Conservation (phyloP, 2,888 invertebrate species). For the Lymantria monacha region DNA sequence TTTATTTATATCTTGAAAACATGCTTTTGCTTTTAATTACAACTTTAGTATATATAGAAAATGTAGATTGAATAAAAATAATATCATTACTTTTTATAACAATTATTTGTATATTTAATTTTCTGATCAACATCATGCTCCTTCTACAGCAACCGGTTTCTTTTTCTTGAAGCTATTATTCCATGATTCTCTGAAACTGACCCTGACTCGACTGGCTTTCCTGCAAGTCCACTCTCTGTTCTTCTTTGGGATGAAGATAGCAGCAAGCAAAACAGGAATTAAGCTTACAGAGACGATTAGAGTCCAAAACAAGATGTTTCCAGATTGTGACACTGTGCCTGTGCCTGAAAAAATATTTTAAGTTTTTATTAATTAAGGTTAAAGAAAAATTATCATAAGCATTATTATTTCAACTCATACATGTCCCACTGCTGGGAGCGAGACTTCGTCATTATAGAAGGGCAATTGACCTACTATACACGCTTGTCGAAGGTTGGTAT, state of each 20-base stretch:
- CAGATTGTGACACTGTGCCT: constrained; percentile 32
- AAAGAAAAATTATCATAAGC: too few relatives aligned
- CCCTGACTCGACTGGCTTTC: constrained; percentile 40
- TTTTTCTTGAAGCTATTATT: constrained; percentile 2
- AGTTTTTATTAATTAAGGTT: background rate
- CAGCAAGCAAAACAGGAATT: constrained; percentile 25
- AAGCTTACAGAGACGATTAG: constrained; percentile 35
- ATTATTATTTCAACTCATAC: too few relatives aligned
- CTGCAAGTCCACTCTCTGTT: constrained; percentile 51
- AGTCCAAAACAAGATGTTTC: constrained; percentile 17
- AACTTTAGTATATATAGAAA: too few relatives aligned
- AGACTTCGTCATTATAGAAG: too few relatives aligned
- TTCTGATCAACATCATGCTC: background rate
- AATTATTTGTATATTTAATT: background rate
- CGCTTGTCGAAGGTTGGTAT: too few relatives aligned
- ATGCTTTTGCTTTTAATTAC: too few relatives aligned
- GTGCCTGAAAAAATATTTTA: constrained; percentile 4
- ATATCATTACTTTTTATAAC: background rate
- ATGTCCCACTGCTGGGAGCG: too few relatives aligned
- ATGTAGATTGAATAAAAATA: background rate
- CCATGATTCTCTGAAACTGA: constrained; percentile 41
- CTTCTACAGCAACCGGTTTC: background rate
- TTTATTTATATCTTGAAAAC: too few relatives aligned
- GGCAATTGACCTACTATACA: too few relatives aligned
- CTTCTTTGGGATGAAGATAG: constrained; percentile 42